A percentile compares a stretch with the other conserved stretches of the same genome.
Evolutionary conservation across 2,888 invertebrate species (phyloP).

Genomic region (Melanotus villosus): DNA sequence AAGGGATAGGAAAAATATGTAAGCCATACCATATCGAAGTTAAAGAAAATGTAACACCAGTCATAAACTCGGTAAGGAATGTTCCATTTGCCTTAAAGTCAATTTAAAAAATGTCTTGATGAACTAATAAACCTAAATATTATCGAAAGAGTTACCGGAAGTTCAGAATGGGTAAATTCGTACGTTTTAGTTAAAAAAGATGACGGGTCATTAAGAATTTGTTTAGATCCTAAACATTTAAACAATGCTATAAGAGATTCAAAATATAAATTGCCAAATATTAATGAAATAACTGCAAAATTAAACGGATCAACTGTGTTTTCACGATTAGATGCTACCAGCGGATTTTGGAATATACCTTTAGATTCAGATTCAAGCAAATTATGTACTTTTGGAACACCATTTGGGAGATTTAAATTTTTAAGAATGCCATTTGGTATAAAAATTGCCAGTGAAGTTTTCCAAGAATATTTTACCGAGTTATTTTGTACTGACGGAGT

Average conservation of each 20-base stretch:
- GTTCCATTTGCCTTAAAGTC: neutral
- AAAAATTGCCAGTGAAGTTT: slow-evolving; percentile 38
- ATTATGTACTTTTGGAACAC: slow-evolving; percentile 24
- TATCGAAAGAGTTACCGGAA: neutral
- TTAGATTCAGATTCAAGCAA: too few species aligned
- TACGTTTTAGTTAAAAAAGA: slow-evolving; percentile 9
- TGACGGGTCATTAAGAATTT: slow-evolving; percentile 7
- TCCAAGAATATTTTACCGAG: slow-evolving; percentile 10
- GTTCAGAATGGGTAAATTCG: neutral
- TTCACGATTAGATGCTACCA: neutral
- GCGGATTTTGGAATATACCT: slow-evolving; percentile 4
- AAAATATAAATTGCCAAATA: slow-evolving; percentile 10
- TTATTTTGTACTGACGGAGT: neutral
- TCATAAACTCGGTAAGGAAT: too few species aligned
- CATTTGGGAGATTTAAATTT: slow-evolving; percentile 26
- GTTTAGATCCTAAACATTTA: slow-evolving; percentile 11
- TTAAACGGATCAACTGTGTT: neutral
- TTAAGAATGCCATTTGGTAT: slow-evolving; percentile 21
- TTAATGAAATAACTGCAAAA: neutral
- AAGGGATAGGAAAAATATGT: too few species aligned
- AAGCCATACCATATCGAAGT: too few species aligned
- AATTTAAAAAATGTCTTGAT: slow-evolving; percentile 1
- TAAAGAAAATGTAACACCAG: too few species aligned
- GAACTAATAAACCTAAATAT: neutral
- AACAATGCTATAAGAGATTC: neutral